Conservation (phyloP, 2,797 vertebrate genomes). For the Sebastes melanostomus region DNA sequence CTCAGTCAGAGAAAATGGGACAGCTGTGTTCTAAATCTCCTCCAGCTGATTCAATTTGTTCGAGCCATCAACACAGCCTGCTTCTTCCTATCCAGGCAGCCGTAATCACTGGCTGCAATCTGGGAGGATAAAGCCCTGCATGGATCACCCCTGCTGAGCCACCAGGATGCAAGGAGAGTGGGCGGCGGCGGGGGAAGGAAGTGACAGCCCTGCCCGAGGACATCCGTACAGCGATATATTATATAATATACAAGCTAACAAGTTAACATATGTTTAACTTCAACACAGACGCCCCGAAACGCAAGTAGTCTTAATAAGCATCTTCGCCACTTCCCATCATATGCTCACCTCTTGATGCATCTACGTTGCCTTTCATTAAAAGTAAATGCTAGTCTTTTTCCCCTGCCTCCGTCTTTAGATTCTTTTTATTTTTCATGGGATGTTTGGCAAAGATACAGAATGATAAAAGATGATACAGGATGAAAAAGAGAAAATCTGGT, state of each 20-base stretch:
- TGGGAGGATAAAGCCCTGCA: slow-evolving; percentile 71
- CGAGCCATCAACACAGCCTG: slow-evolving; percentile 70
- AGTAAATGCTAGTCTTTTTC: neutral
- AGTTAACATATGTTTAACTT: slow-evolving; percentile 9
- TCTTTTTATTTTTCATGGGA: neutral
- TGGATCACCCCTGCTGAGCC: slow-evolving; percentile 68
- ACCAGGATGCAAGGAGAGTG: slow-evolving; percentile 49
- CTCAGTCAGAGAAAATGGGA: slow-evolving; percentile 70
- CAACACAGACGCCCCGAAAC: neutral
- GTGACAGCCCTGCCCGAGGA: slow-evolving; percentile 43
- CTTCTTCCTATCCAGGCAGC: slow-evolving; percentile 67
- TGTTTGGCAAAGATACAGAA: slow-evolving; percentile 20
- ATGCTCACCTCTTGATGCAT: neutral
- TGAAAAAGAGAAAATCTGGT: too few relatives aligned
- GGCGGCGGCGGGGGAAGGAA: slow-evolving; percentile 33
- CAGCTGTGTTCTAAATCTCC: slow-evolving; percentile 83
- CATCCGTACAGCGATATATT: slow-evolving; percentile 1
- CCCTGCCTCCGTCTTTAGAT: neutral
- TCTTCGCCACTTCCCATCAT: neutral
- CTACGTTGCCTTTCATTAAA: neutral
- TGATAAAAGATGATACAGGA: neutral
- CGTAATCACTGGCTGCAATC: slow-evolving; percentile 82
- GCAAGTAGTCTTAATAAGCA: neutral
- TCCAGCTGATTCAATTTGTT: slow-evolving; percentile 83
- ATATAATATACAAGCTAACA: slow-evolving; percentile 35